These are phyloP conservation scores for Cliona cf. orientalis DNA, from an alignment of 37 sponge, comb jelly and placozoan genomes.

Conservation along the genomic window DNA sequence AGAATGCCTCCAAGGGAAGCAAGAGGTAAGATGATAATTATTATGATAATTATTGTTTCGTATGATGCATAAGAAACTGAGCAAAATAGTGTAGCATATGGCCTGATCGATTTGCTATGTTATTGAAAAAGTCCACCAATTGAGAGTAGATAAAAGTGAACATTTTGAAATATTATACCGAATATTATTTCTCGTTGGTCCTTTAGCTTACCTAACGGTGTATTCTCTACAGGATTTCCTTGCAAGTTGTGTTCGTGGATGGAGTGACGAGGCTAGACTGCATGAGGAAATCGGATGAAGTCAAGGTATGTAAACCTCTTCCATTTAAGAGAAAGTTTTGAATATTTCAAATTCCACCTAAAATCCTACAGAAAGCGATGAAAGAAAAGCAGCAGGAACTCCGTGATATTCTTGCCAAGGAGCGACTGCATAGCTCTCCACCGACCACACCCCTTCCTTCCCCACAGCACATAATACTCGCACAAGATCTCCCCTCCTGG, in stretches of 20 bases:
- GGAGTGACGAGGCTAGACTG: constrained; percentile 58
- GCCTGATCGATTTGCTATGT: too few relatives aligned
- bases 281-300: constrained; percentile 45
- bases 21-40: constrained; percentile 22
- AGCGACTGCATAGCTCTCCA: background rate
- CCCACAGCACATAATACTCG: background rate
- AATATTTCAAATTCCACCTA: background rate
- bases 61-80: background rate
- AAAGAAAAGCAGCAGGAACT: constrained; percentile 15
- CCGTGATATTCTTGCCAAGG: background rate
- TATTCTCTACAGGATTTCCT: constrained; percentile 38
- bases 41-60: background rate
- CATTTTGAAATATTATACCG: background rate
- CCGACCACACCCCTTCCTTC: constrained; percentile 3
- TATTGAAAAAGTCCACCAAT: background rate
- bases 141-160: too few relatives aligned
- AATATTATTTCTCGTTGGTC: background rate
- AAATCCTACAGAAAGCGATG: constrained; percentile 20
- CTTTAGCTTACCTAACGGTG: too few relatives aligned
- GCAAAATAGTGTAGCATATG: background rate
- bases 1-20: constrained; percentile 1
- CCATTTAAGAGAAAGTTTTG: too few relatives aligned
- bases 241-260: constrained; percentile 72
- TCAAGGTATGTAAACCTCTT: constrained; percentile 22
- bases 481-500: constrained; percentile 17